Evolutionary conservation across 1,140 invertebrate species (phyloP), one percentile per base, ranked within the genome.

Genomic region (Drosophila malerkotliana): DNA sequence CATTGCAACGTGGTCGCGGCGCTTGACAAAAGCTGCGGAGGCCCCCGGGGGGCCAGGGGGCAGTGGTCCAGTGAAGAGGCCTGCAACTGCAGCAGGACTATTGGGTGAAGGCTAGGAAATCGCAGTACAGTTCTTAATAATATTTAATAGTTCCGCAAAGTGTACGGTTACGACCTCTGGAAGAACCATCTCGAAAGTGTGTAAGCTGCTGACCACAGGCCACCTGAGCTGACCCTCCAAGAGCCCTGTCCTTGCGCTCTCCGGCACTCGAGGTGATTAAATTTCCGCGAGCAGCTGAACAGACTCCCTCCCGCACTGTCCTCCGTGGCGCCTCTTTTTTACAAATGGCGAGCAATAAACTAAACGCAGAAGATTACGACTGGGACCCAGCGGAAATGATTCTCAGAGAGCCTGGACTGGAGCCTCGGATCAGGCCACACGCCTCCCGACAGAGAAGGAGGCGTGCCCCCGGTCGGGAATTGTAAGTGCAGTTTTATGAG

Each of bases 351-450:
- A 63, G 83, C 69, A 68, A 88, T 83, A 83, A 88, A 87, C 79
- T 83, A 88, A 83, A 83, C 71, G 76, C 69, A 83, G 79, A 72
- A 79, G 84, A 88, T 88, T 82, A 83, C 68, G 71, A 62, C 79
- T 56, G 59, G 73, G 55, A 74, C 56, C 61, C 32, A 58, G 24
- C 12, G 37, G 45, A 26, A 61, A 61, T 61, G 57, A 69, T 58
- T 52, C 53, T 15, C 18, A 58, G 41, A 8, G 7, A 14, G 14
- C 15, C 15, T 28, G 45, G 28, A 9, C 21, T 12, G 7, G 21
- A 4, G 15, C 26, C 39, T 45, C 45, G 48, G 21, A 52, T 47
- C 48, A 5, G 30, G 14, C 61, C 41, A 4, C 55, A 24, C 56
- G 48, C 41, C 67, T 45, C 45, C 30, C 10, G 10, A 3, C 10